phyloP scores from a whole-genome alignment of 1,140 invertebrate species.

The Saccostrea cuccullata region DNA sequence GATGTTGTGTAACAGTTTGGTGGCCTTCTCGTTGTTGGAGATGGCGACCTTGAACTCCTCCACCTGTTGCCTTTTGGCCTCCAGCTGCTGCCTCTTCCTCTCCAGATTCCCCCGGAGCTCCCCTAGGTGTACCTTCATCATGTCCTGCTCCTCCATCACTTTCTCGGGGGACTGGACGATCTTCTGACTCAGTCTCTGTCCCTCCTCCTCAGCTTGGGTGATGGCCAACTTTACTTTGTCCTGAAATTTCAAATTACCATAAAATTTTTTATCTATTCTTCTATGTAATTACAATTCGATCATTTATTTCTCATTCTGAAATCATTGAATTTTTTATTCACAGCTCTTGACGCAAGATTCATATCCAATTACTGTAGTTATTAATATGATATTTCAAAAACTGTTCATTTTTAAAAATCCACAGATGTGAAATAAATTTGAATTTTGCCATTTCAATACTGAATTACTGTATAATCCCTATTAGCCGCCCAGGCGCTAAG shows the following conservation, averaged over 20 bases:
- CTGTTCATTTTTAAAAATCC: too few relatives aligned
- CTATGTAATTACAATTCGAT: background rate
- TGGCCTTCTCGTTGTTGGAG: constrained; percentile 53
- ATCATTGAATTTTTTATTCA: background rate
- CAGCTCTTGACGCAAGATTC: too few relatives aligned
- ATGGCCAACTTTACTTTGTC: background rate
- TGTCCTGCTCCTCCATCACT: constrained; percentile 64
- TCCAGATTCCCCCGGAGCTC: constrained; percentile 55
- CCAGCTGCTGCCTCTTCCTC: constrained; percentile 54
- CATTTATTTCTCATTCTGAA: background rate
- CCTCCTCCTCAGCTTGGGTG: constrained; percentile 52
- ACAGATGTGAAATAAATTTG: too few relatives aligned
- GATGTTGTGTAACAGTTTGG: constrained; percentile 59
- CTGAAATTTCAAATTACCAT: background rate
- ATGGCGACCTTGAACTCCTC: constrained; percentile 46
- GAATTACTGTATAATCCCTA: too few relatives aligned
- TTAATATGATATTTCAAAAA: too few relatives aligned
- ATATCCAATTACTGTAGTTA: too few relatives aligned
- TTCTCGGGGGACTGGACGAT: constrained; percentile 70
- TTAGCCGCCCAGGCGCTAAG: too few relatives aligned
- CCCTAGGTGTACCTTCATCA: constrained; percentile 56
- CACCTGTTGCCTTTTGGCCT: constrained; percentile 51
- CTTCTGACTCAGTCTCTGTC: constrained; percentile 66
- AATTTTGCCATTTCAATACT: too few relatives aligned
- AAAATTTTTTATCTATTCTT: background rate